phyloP scores from a whole-genome alignment of 2,888 invertebrate genomes.

The Protonemura montana region DNA sequence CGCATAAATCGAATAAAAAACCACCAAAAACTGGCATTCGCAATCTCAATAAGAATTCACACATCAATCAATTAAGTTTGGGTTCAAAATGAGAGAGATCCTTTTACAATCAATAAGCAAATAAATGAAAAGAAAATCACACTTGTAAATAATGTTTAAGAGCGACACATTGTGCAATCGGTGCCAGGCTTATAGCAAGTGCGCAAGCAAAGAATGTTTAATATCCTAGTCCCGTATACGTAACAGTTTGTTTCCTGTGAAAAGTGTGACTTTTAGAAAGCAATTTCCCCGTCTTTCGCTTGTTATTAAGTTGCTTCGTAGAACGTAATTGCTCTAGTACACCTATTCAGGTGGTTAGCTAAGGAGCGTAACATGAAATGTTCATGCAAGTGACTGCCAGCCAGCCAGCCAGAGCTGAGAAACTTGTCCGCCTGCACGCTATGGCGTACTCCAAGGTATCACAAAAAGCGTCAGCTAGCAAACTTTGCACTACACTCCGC shows the following conservation, averaged over 20 bases:
- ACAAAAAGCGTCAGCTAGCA: too few species aligned
- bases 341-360: conserved; percentile 12
- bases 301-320: neutral
- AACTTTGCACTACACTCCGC: neutral
- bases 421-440: too few species aligned
- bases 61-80: too few species aligned
- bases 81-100: neutral
- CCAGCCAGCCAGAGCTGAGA: too few species aligned
- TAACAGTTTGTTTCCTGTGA: neutral
- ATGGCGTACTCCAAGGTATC: too few species aligned
- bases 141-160: neutral
- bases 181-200: neutral
- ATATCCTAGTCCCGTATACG: neutral
- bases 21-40: too few species aligned
- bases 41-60: too few species aligned
- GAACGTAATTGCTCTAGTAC: conserved; percentile 4
- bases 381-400: neutral
- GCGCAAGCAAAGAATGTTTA: neutral
- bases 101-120: neutral
- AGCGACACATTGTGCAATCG: neutral
- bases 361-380: neutral
- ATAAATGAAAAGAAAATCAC: neutral
- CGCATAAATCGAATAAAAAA: too few species aligned
- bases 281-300: neutral
- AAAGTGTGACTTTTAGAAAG: neutral